phyloP scores from a whole-genome alignment of 2,888 invertebrate species.

The Ochlodes sylvanus region DNA sequence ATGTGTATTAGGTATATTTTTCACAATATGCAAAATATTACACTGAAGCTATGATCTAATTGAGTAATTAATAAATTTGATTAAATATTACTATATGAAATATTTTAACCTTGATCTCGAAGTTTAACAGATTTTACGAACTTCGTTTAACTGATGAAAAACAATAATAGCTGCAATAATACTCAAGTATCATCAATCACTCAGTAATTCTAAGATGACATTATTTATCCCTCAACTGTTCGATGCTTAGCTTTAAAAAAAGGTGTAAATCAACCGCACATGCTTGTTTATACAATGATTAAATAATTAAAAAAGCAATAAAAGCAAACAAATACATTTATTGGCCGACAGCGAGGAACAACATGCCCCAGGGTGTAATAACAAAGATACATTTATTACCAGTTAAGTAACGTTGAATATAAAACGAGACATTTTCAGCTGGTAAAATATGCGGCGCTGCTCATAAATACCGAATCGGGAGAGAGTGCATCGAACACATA shows the following conservation, averaged over 20 bases:
- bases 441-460: slow-evolving; percentile 42
- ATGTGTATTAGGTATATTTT: neutral
- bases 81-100: no score
- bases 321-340: slow-evolving; percentile 25
- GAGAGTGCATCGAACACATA: slow-evolving; percentile 51
- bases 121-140: no score
- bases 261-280: neutral
- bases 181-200: no score
- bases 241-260: neutral
- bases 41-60: no score
- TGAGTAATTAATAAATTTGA: no score
- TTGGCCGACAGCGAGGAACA: slow-evolving; percentile 28
- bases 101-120: no score
- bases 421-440: slow-evolving; percentile 43
- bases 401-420: slow-evolving; percentile 39
- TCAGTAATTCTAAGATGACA: no score
- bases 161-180: no score
- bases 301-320: slow-evolving; percentile 24
- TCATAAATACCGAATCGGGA: slow-evolving; percentile 37
- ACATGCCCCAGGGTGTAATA: slow-evolving; percentile 29
- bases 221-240: no score
- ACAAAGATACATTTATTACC: slow-evolving; percentile 38
- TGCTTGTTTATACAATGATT: slow-evolving; percentile 9
- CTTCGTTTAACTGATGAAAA: no score
- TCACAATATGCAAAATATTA: no score